Evolutionary conservation across 2,888 invertebrate genomes (phyloP).

Genomic region (Ceratothoa steindachneri): DNA sequence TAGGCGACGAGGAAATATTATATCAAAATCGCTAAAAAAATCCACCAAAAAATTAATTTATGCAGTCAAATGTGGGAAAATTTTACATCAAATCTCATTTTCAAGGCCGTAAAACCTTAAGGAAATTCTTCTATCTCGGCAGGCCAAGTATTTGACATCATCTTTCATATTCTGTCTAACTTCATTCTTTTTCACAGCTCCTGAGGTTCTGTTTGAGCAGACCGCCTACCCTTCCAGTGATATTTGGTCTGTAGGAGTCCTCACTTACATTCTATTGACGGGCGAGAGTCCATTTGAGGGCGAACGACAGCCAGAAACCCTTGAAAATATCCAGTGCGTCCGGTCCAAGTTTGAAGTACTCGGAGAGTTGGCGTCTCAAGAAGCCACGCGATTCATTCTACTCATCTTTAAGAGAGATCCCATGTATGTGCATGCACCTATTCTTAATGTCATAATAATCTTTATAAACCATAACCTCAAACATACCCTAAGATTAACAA

Average conservation of each 20-base stretch:
- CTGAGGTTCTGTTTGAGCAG: constrained; percentile 83
- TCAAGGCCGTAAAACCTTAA: too few species aligned
- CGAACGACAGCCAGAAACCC: constrained; percentile 72
- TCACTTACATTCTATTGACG: constrained; percentile 85
- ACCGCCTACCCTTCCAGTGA: constrained; percentile 85
- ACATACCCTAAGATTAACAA: too few species aligned
- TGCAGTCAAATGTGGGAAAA: too few species aligned
- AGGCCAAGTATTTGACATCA: too few species aligned
- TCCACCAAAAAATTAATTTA: too few species aligned
- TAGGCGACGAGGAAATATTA: too few species aligned
- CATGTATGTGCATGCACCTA: constrained; percentile 64
- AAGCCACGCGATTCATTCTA: constrained; percentile 89
- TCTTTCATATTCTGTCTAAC: too few species aligned
- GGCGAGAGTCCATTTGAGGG: constrained; percentile 89
- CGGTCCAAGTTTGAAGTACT: constrained; percentile 89
- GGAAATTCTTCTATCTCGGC: too few species aligned
- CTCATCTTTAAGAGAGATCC: constrained; percentile 90
- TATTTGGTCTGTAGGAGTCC: constrained; percentile 90
- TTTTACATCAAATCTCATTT: too few species aligned
- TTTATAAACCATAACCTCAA: too few species aligned
- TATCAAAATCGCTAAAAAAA: too few species aligned
- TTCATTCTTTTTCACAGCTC: constrained; percentile 61
- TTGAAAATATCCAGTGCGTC: constrained; percentile 86
- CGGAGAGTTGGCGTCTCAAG: constrained; percentile 89
- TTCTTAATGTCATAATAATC: too few species aligned